These are phyloP conservation scores for Drosophila repletoides DNA, from an alignment of 1,140 invertebrate genomes.

Conservation along the genomic window DNA sequence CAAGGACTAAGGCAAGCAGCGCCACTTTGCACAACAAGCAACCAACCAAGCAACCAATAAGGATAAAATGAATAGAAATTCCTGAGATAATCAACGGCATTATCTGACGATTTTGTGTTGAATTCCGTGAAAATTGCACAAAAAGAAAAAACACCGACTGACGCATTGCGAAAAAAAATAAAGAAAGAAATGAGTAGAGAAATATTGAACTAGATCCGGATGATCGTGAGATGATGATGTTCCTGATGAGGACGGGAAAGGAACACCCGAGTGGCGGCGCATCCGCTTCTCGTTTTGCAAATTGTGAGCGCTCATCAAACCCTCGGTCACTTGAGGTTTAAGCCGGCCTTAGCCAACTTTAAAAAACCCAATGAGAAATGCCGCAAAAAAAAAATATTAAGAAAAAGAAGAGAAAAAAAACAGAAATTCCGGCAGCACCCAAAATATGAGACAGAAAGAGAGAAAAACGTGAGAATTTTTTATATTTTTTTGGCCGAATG, in stretches of 20 bases:
- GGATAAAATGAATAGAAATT: conserved; percentile 54
- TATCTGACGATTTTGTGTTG: conserved; percentile 71
- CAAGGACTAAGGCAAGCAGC: conserved; percentile 44
- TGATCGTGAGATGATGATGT: conserved; percentile 71
- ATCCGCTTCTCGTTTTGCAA: conserved; percentile 72
- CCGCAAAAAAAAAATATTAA: conserved; percentile 41
- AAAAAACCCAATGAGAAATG: conserved; percentile 53
- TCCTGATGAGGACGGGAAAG: conserved; percentile 17
- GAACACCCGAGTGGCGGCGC: conserved; percentile 73
- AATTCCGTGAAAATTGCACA: conserved; percentile 72
- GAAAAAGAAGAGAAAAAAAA: no score
- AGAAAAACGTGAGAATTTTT: conserved; percentile 66
- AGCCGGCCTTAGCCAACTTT: conserved; percentile 63
- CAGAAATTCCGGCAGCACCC: conserved; percentile 23
- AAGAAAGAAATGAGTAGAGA: not conserved
- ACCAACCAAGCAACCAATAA: no score
- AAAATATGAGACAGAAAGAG: conserved; percentile 13
- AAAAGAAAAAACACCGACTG: conserved; percentile 51
- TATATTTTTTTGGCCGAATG: conserved; percentile 59
- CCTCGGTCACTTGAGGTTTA: conserved; percentile 78
- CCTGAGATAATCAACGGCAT: conserved; percentile 76
- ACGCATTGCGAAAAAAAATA: conserved; percentile 42
- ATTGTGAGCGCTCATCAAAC: conserved; percentile 67
- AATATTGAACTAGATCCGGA: conserved; percentile 77
- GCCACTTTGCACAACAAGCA: conserved; percentile 48